These are phyloP conservation scores for Lacanobia oleracea DNA, from an alignment of 2,888 invertebrate genomes.

Conservation along the genomic window DNA sequence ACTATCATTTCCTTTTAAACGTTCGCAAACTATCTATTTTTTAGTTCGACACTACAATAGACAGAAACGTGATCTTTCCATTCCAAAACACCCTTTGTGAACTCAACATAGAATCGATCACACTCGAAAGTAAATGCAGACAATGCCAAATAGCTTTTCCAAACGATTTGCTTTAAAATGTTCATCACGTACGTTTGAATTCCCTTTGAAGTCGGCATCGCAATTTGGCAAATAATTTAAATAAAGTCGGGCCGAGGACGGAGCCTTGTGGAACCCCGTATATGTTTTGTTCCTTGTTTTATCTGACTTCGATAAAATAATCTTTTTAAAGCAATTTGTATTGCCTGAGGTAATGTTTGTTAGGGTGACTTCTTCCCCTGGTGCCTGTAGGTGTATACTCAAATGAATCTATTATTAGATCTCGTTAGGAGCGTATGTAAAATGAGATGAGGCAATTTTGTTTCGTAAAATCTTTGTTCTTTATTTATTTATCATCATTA, in stretches of 20 bases:
- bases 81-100: slow-evolving; percentile 57
- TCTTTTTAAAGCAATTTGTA: slow-evolving; percentile 43
- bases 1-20: background rate
- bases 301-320: slow-evolving; percentile 53
- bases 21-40: slow-evolving; percentile 4
- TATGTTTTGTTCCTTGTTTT: slow-evolving; percentile 55
- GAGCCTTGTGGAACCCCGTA: slow-evolving; percentile 56
- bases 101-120: slow-evolving; percentile 58
- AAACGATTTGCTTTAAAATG: slow-evolving; percentile 74
- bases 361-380: slow-evolving; percentile 19
- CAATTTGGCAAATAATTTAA: slow-evolving; percentile 78
- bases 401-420: slow-evolving; percentile 51
- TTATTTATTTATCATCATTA: slow-evolving; percentile 39
- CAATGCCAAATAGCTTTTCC: slow-evolving; percentile 71
- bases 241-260: slow-evolving; percentile 66
- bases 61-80: slow-evolving; percentile 50
- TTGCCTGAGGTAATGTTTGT: slow-evolving; percentile 34
- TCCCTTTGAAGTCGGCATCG: slow-evolving; percentile 74
- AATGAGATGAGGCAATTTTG: slow-evolving; percentile 43
- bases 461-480: slow-evolving; percentile 33
- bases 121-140: slow-evolving; percentile 59
- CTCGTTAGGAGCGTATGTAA: slow-evolving; percentile 52
- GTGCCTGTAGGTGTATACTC: slow-evolving; percentile 12
- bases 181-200: slow-evolving; percentile 74
- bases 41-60: slow-evolving; percentile 31